Conservation (phyloP, 2,113 vertebrate genomes). For the Gobius niger region DNA sequence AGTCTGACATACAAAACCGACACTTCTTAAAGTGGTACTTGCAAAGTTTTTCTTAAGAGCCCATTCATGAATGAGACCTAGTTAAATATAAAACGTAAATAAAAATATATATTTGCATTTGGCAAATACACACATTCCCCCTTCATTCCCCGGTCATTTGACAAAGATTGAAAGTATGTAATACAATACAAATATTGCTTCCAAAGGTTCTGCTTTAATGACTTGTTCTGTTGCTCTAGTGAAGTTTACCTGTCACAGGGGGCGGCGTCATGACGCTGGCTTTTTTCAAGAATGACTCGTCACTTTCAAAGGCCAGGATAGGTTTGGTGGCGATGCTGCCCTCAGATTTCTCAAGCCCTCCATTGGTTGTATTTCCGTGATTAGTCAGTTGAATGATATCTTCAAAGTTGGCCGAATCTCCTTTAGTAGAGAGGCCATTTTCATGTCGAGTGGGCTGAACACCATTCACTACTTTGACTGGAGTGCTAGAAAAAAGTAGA, state of each 20-base stretch:
- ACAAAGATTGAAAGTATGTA: no score
- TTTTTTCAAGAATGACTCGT: constrained; percentile 89
- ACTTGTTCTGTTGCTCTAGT: neutral
- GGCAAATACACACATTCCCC: no score
- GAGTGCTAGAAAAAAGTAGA: constrained; percentile 63
- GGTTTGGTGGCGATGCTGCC: constrained; percentile 71
- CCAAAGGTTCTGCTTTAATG: no score
- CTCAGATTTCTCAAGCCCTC: constrained; percentile 75
- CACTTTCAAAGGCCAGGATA: constrained; percentile 85
- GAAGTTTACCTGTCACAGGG: constrained; percentile 87
- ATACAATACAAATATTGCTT: no score
- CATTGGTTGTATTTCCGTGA: constrained; percentile 70
- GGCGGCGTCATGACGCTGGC: constrained; percentile 85
- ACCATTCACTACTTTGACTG: constrained; percentile 81
- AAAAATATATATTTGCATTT: no score
- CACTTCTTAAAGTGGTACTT: no score
- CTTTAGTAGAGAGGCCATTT: constrained; percentile 84
- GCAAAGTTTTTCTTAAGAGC: no score
- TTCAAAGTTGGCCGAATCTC: constrained; percentile 71
- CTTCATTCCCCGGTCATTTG: no score
- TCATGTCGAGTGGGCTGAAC: constrained; percentile 84
- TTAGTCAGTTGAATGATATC: constrained; percentile 81
- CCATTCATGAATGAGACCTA: no score
- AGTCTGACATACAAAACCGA: no score
- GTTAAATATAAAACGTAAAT: no score